Evolutionary conservation across 2,797 vertebrate species (phyloP), one percentile per base, ranked within the genome.

Genomic region (Sus cebifrons): DNA sequence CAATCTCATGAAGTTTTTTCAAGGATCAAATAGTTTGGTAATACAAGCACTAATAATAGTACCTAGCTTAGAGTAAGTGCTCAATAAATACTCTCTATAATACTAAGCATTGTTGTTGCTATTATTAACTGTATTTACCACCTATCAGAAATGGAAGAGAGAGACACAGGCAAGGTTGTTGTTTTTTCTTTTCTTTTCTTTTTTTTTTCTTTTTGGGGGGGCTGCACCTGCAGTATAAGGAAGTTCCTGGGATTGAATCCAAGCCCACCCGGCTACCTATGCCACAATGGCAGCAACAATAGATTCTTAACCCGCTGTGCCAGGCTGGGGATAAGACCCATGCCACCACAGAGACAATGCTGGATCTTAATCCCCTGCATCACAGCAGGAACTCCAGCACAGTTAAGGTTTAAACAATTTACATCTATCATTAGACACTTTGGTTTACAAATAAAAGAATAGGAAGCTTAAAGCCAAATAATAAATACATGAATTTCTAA

Each of bases 331-430:
- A 49, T 49, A 49, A 49, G 6, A 49, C 44, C 6, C 44, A 49
- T 49, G 44, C 44, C 44, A 49, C 44, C 44, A 49, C 44, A 49
- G 44, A 49, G 44, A 49, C 44, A 49, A 49, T 49, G 44, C 44
- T 49, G 44, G 44, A 49, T 49, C 44, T 49, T 49, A 49, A 49
- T 10, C 44, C 44, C 44, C 44, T 49, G 44, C 44, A 49, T 49
- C 44, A 49, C 44, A 49, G 44, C 6, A 49, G 44, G 44, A 49
- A 49, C 44, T 10, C 44, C 44, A 74, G 14, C 14, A 65, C 8
- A 65, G n/a, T 18, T 15, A 79, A 79, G 29, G 13, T 85, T 92
- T 86, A 77, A 91, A 82, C 77, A 75, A 25, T 75, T 58, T 81
- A 44, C 2, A 87, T 81, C 21, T n/a, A 40, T 49, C 36, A 71